These are phyloP conservation scores for Casuarius casuarius DNA, from an alignment of 2,113 vertebrate genomes.

Conservation along the genomic window DNA sequence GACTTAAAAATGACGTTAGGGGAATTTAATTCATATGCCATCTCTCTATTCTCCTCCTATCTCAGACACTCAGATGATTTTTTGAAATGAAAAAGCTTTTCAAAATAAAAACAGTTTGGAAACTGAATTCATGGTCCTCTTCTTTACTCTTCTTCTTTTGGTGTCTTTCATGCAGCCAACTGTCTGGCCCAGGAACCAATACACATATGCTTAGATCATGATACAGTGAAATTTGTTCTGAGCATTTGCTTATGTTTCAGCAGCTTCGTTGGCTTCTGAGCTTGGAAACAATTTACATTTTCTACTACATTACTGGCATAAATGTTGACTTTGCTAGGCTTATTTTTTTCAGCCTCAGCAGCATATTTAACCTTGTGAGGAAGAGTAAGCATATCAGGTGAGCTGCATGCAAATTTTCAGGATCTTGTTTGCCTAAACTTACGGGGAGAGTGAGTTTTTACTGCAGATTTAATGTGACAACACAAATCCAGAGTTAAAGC, in stretches of 20 bases:
- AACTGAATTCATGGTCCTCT: not conserved
- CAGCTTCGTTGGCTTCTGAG: not conserved
- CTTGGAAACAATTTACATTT: not conserved
- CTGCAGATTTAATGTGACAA: not conserved
- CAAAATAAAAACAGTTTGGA: not conserved
- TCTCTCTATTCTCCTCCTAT: not conserved
- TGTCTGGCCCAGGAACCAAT: not conserved
- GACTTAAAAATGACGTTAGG: not conserved
- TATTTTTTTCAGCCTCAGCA: slow-evolving; percentile 9
- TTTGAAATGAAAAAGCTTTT: not conserved
- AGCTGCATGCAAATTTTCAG: not conserved
- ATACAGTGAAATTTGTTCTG: not conserved
- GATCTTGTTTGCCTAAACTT: not conserved
- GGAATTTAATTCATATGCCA: not conserved
- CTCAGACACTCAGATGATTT: not conserved
- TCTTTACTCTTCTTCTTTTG: not conserved
- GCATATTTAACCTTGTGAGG: not conserved
- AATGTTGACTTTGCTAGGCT: not conserved
- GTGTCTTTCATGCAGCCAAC: not conserved
- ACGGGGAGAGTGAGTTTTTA: not conserved
- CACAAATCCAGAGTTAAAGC: not conserved
- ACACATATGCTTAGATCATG: not conserved
- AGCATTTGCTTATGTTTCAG: not conserved
- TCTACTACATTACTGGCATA: not conserved
- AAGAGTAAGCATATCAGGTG: not conserved